Conservation (phyloP, 2,888 invertebrate species). For the Drosophila mayaguana region DNA sequence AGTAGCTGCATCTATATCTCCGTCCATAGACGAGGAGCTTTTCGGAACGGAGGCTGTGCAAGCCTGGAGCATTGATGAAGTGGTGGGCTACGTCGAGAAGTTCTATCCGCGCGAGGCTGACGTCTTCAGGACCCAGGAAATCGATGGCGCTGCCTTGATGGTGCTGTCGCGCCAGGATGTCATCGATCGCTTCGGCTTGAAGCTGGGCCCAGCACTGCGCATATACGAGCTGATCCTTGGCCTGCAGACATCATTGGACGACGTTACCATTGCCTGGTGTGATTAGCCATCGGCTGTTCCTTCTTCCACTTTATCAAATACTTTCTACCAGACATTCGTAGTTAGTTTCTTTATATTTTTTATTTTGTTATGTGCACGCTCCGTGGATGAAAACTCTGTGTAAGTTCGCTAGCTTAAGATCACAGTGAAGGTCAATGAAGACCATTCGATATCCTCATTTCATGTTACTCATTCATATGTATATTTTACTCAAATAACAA, state of each 20-base stretch:
- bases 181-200: conserved; percentile 91
- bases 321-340: neutral
- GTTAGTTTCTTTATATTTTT: neutral
- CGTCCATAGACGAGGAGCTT: rapidly evolving
- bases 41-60: conserved; percentile 44
- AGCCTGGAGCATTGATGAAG: conserved; percentile 92
- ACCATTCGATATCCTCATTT: conserved; percentile 25
- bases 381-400: neutral
- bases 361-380: conserved; percentile 1
- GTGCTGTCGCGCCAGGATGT: conserved; percentile 94
- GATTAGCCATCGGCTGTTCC: conserved; percentile 14
- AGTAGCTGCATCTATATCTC: neutral
- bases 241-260: conserved; percentile 46
- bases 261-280: conserved; percentile 52
- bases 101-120: conserved; percentile 93
- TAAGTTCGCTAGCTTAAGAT: conserved; percentile 2
- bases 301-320: neutral
- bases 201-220: conserved; percentile 94
- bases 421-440: neutral
- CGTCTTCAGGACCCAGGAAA: conserved; percentile 94
- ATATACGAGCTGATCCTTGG: conserved; percentile 90
- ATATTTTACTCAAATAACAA: neutral
- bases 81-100: conserved; percentile 91
- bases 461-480: conserved; percentile 11
- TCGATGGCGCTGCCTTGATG: conserved; percentile 95